phyloP scores from a whole-genome alignment of 2,888 invertebrate genomes.

The Oxytorus armatus region DNA sequence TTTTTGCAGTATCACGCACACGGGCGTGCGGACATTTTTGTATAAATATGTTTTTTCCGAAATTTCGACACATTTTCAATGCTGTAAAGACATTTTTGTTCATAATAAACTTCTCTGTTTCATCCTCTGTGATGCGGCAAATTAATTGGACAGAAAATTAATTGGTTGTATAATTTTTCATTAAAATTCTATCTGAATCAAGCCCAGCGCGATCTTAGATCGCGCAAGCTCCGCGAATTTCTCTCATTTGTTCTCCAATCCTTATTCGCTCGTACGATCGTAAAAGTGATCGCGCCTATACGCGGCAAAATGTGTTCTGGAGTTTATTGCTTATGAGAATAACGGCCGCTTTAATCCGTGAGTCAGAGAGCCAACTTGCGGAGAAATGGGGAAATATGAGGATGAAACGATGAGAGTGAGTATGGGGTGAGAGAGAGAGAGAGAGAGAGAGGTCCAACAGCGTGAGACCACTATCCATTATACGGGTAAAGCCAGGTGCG shows the following conservation, averaged over 20 bases:
- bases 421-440: conserved; percentile 5
- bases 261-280: conserved; percentile 36
- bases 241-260: background rate
- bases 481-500: conserved; percentile 59
- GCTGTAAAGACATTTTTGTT: too few relatives aligned
- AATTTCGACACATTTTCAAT: too few relatives aligned
- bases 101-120: too few relatives aligned
- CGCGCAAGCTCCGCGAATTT: background rate
- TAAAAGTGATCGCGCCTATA: conserved; percentile 32
- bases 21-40: too few relatives aligned
- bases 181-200: conserved; percentile 4
- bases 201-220: conserved; percentile 11
- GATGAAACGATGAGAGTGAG: conserved; percentile 45
- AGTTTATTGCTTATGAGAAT: conserved; percentile 64
- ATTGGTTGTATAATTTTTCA: background rate
- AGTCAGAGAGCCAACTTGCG: conserved; percentile 37
- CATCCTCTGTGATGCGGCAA: too few relatives aligned
- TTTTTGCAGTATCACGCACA: too few relatives aligned
- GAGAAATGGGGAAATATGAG: conserved; percentile 53
- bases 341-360: conserved; percentile 60
- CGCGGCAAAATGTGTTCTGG: conserved; percentile 15
- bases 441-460: conserved; percentile 6
- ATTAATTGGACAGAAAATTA: background rate
- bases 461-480: conserved; percentile 64
- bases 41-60: too few relatives aligned